Evolutionary conservation across 2,888 invertebrate species (phyloP).

Genomic region (Rhamnusium bicolor): DNA sequence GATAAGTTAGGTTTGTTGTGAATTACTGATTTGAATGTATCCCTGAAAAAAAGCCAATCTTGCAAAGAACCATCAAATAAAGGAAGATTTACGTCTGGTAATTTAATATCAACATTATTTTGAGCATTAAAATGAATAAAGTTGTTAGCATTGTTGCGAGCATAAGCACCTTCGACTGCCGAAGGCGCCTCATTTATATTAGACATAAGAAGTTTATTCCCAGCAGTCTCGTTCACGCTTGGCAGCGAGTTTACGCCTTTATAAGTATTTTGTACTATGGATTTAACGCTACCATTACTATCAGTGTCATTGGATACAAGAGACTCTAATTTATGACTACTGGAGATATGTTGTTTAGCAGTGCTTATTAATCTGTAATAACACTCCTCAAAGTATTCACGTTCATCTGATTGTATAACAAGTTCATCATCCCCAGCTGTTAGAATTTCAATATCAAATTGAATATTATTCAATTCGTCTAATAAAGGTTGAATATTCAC

Average conservation of each 20-base stretch:
- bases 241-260: neutral
- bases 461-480: constrained; percentile 24
- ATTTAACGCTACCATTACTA: neutral
- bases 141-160: neutral
- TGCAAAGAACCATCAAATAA: constrained; percentile 17
- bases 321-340: neutral
- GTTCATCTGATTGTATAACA: neutral
- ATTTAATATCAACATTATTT: constrained; percentile 9
- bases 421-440: neutral
- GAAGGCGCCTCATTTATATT: neutral
- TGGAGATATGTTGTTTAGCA: neutral
- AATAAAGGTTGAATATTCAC: constrained; percentile 8
- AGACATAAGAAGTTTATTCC: neutral
- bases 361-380: neutral
- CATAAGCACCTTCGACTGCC: neutral
- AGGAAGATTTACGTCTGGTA: constrained; percentile 21
- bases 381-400: neutral
- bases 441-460: constrained; percentile 30
- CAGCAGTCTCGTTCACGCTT: neutral
- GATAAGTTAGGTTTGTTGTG: constrained; percentile 18
- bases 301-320: no score
- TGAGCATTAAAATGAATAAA: neutral
- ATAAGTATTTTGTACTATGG: neutral
- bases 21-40: constrained; percentile 3
- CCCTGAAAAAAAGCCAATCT: constrained; percentile 8